These are phyloP conservation scores for cattle (Bos taurus) DNA, from an alignment of 2,113 vertebrate species.

Conservation along the genomic window DNA sequence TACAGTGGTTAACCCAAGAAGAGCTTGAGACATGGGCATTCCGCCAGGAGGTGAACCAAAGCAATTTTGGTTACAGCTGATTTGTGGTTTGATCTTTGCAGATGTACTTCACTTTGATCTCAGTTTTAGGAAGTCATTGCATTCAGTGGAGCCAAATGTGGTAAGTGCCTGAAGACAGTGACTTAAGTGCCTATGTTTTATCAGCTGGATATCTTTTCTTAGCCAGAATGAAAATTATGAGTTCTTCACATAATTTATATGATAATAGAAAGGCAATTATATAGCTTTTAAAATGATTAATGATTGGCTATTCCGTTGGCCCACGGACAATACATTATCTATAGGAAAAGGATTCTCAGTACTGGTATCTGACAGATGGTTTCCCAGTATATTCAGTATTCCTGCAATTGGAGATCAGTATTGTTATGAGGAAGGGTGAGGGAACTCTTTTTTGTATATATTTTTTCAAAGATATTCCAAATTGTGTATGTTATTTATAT, in stretches of 20 bases:
- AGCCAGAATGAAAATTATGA: not conserved
- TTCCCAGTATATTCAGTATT: not conserved
- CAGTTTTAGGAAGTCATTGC: conserved; percentile 5
- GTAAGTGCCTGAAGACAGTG: not conserved
- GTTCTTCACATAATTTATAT: not conserved
- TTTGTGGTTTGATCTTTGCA: conserved; percentile 34
- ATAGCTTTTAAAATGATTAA: not conserved
- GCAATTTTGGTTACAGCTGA: conserved; percentile 28
- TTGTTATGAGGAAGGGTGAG: not conserved
- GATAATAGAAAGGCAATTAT: not conserved
- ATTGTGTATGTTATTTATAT: not conserved
- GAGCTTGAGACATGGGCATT: not conserved
- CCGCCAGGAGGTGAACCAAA: not conserved
- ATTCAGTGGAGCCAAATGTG: not conserved
- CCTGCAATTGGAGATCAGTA: not conserved
- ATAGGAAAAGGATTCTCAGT: not conserved
- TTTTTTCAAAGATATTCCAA: not conserved
- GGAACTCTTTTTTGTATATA: not conserved
- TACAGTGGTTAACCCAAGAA: not conserved
- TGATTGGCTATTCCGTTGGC: not conserved
- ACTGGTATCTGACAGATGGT: not conserved
- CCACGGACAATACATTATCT: not conserved
- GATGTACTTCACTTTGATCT: conserved; percentile 24
- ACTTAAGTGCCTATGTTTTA: not conserved
- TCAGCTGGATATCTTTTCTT: not conserved